phyloP scores from a whole-genome alignment of 2,888 invertebrate genomes.

The Tachina grossa region DNA sequence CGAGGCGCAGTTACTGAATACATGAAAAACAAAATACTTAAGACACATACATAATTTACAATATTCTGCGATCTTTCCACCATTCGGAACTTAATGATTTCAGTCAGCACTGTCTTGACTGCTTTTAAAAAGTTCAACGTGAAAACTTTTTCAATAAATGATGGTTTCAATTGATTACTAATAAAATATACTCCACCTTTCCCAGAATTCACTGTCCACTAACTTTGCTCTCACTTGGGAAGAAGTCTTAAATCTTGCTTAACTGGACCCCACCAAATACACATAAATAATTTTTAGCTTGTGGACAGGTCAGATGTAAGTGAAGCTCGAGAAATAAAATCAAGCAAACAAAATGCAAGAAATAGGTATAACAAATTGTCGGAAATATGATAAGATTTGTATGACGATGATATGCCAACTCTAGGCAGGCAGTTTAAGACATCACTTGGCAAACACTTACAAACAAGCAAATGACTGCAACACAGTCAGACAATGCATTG shows the following conservation, averaged over 20 bases:
- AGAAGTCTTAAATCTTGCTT: conserved; percentile 50
- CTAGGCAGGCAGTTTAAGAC: conserved; percentile 48
- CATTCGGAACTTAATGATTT: too few relatives aligned
- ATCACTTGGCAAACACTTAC: conserved; percentile 54
- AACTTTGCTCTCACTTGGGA: background rate
- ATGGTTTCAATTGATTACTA: too few relatives aligned
- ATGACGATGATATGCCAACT: conserved; percentile 59
- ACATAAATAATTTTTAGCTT: background rate
- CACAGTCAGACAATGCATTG: conserved; percentile 21
- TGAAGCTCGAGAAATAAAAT: conserved; percentile 11
- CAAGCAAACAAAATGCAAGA: conserved; percentile 1
- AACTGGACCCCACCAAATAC: conserved; percentile 46
- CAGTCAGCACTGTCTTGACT: too few relatives aligned
- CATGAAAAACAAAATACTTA: too few relatives aligned
- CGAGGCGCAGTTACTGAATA: too few relatives aligned
- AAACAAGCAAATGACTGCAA: conserved; percentile 31
- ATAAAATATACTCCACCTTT: too few relatives aligned
- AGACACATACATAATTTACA: too few relatives aligned
- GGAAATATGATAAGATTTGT: conserved; percentile 72
- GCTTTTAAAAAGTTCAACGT: too few relatives aligned
- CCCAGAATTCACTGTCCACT: conserved; percentile 7
- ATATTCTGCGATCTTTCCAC: too few relatives aligned
- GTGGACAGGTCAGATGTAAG: background rate
- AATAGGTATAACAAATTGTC: conserved; percentile 69
- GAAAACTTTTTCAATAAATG: too few relatives aligned